Percentiles rank a stretch among this genome's conserved stretches.
These are phyloP conservation scores for Andrena bicolor DNA, from an alignment of 2,888 invertebrate species.

Conservation along the genomic window DNA sequence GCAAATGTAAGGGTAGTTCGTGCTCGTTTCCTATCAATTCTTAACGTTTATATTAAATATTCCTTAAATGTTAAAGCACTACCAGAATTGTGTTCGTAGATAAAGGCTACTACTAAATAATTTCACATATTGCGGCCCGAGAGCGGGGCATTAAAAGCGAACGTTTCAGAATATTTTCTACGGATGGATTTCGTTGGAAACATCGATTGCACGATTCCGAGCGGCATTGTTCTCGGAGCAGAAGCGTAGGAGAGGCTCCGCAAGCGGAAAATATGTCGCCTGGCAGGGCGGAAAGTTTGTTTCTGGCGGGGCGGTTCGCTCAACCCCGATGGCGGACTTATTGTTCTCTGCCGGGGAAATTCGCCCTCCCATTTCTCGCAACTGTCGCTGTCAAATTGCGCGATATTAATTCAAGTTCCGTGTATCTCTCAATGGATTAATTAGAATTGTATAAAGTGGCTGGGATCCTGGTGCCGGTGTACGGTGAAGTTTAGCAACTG, in stretches of 20 bases:
- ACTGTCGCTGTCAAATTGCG: conserved; percentile 15
- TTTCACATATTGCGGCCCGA: not conserved
- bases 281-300: conserved; percentile 24
- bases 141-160: not conserved
- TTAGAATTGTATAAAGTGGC: conserved; percentile 20
- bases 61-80: too few species aligned
- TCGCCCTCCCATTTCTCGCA: not conserved
- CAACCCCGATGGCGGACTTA: conserved; percentile 10
- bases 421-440: conserved; percentile 12
- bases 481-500: not conserved
- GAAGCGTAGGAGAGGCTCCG: conserved; percentile 2
- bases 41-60: too few species aligned
- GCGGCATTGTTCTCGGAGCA: not conserved
- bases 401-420: conserved; percentile 30
- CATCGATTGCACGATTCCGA: conserved; percentile 11
- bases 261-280: conserved; percentile 24
- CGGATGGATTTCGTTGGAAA: conserved; percentile 7
- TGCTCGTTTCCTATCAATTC: too few species aligned
- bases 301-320: conserved; percentile 23
- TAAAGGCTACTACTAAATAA: too few species aligned
- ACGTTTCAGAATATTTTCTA: not conserved
- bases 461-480: conserved; percentile 7
- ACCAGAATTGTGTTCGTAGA: too few species aligned
- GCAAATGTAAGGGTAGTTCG: too few species aligned
- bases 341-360: conserved; percentile 27